A percentile compares a stretch with the other conserved stretches of the same genome.
Conservation (phyloP, 2,797 vertebrate genomes). For the Alcedo quadribrachys region DNA sequence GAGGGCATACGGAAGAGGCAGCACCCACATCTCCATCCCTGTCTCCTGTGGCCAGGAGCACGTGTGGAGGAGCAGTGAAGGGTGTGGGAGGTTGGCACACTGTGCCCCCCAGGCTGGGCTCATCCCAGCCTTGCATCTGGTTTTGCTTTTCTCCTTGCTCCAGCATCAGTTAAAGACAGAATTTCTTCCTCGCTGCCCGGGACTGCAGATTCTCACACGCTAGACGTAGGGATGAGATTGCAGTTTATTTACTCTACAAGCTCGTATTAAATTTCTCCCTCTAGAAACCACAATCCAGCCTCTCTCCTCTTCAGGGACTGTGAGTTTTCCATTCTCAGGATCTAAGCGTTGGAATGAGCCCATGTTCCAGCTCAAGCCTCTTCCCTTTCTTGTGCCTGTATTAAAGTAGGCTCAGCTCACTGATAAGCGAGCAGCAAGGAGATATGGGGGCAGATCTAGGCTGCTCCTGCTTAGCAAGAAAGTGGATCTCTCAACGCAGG, state of each 20-base stretch:
- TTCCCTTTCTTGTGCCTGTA: background rate
- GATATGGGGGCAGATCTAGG: background rate
- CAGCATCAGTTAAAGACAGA: background rate
- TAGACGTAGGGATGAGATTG: background rate
- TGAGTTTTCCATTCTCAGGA: conserved; percentile 57
- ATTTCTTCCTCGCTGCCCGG: background rate
- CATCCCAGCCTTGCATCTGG: background rate
- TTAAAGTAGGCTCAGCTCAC: background rate
- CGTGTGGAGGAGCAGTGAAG: background rate
- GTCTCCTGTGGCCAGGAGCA: background rate
- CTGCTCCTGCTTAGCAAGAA: background rate
- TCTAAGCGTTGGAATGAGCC: background rate
- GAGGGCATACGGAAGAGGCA: background rate
- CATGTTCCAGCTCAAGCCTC: background rate
- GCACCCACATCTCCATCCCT: background rate
- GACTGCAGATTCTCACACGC: conserved; percentile 16
- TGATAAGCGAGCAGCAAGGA: background rate
- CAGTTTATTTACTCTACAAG: conserved; percentile 23
- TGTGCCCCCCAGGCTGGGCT: accelerated
- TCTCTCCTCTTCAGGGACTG: conserved; percentile 17
- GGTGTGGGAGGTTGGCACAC: accelerated
- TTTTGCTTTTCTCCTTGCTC: background rate
- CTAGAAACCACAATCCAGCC: conserved; percentile 29
- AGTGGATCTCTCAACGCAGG: background rate
- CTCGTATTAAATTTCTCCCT: conserved; percentile 47